Conservation (phyloP, 2,888 invertebrate species). For the Stenotaenia linearis region DNA sequence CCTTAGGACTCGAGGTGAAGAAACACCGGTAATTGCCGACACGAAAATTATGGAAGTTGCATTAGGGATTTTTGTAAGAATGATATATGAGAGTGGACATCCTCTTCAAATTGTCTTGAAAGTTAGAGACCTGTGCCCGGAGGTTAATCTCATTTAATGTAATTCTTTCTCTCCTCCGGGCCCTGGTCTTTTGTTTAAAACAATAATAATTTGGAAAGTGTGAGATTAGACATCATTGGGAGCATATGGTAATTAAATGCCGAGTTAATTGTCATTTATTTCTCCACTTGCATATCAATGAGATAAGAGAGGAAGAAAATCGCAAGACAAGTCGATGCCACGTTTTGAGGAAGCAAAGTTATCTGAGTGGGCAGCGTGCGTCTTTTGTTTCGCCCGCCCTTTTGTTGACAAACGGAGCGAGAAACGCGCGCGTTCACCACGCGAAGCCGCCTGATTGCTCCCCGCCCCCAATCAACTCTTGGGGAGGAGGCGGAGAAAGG, state of each 20-base stretch:
- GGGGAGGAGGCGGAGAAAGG: neutral
- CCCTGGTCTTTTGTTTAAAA: neutral
- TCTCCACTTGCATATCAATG: neutral
- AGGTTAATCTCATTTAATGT: neutral
- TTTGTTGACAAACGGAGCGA: neutral
- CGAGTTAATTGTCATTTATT: neutral
- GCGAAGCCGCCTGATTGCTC: neutral
- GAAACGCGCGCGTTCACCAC: neutral
- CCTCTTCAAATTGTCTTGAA: neutral
- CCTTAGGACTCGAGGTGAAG: too few species aligned
- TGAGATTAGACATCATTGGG: neutral
- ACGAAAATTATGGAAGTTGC: neutral
- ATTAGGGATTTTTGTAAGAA: neutral
- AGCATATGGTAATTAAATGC: neutral
- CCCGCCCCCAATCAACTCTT: neutral
- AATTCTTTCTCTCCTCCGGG: neutral
- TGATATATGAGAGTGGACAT: neutral
- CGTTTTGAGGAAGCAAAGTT: neutral
- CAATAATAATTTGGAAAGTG: neutral
- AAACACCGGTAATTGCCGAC: neutral
- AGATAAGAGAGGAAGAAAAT: neutral
- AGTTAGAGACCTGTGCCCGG: neutral
- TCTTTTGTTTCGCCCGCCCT: neutral
- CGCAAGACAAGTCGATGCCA: neutral
- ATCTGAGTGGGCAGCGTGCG: neutral